Base-by-base conservation (phyloP, 2,797 vertebrate species). In the Salarias fasciatus region DNA sequence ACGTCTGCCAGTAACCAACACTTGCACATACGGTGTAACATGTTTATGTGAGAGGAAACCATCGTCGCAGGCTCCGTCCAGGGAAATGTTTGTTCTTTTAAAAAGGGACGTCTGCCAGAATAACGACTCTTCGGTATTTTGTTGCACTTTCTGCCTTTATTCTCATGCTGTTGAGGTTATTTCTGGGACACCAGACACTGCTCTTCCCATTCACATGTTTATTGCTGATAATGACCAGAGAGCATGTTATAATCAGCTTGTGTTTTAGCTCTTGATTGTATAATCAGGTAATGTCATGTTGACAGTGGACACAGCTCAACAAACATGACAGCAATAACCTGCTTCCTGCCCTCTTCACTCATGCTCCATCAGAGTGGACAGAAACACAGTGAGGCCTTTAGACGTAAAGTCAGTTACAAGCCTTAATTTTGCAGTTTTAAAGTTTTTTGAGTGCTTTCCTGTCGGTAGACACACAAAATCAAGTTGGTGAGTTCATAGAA, bases 141-240 rank as follows among this genome's bases (percentile, higher is more conserved):
- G 68, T 59, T 52, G 10, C 11, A 11, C 29, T 12, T 40, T 33
- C 30, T 94, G 94, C 93, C 95, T 92, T 92, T 88, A 92, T 88
- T 87, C 88, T 87, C 89, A 90, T 90, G 89, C 88, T 85, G 85
- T 83, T 35, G 33, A 35, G 2, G 33, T 35, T 6, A 2, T 35
- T 95, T 94, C 70, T 93, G 93, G 90, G 92, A 92, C 92, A 93
- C 91, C 90, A 94, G 93, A 94, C 93, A 94, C 93, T 94, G 95
- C 96, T 96, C 95, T 93, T 91, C 88, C 41, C 92, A 95, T 93
- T 93, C 92, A 92, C 93, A 24, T 24, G 18, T 24, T 24, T 24
- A 24, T 24, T 24, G 18, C 18, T 74, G 86, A 91, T 94, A 93
- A 94, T 95, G 95, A 96, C 94, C 93, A 94, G 91, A 72, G 63